Conservation (phyloP, 2,888 invertebrate genomes). For the Drosophila kambysellisi region DNA sequence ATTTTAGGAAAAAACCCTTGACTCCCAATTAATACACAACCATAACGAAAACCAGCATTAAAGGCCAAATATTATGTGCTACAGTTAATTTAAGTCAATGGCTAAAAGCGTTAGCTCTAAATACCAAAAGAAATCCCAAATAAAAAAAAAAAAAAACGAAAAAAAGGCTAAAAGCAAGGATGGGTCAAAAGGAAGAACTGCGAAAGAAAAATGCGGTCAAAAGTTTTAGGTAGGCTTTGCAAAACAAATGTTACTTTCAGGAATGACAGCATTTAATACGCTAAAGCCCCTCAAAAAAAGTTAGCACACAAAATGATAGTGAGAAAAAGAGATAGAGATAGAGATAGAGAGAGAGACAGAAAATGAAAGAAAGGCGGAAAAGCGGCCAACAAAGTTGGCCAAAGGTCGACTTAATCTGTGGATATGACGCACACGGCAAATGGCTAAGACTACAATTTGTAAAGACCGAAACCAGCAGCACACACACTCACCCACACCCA, state of each 20-base stretch:
- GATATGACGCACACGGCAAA: constrained; percentile 34
- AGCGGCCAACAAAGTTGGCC: constrained; percentile 39
- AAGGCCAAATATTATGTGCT: constrained; percentile 2
- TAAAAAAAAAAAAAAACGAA: neutral
- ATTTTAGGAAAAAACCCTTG: constrained; percentile 17
- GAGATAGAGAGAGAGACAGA: neutral
- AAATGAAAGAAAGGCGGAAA: neutral
- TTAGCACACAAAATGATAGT: neutral
- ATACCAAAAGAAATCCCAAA: neutral
- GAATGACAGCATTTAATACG: constrained; percentile 48
- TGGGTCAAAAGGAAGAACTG: neutral
- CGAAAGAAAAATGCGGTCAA: constrained; percentile 45
- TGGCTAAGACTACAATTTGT: constrained; percentile 38
- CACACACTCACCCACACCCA: neutral
- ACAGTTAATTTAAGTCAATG: constrained; percentile 11
- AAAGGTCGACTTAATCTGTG: constrained; percentile 71
- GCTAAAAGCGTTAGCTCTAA: constrained; percentile 4
- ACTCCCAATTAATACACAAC: neutral
- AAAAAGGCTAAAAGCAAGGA: constrained; percentile 8
- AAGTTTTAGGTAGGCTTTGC: constrained; percentile 40
- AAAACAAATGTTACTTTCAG: constrained; percentile 42
- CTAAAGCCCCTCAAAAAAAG: constrained; percentile 44
- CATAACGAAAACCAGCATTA: neutral
- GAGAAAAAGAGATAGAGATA: neutral
- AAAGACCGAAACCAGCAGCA: constrained; percentile 16